Evolutionary conservation across 2,797 vertebrate species (phyloP), one percentile per base, ranked within the genome.

Genomic region (Hydrocynus forskahlii): DNA sequence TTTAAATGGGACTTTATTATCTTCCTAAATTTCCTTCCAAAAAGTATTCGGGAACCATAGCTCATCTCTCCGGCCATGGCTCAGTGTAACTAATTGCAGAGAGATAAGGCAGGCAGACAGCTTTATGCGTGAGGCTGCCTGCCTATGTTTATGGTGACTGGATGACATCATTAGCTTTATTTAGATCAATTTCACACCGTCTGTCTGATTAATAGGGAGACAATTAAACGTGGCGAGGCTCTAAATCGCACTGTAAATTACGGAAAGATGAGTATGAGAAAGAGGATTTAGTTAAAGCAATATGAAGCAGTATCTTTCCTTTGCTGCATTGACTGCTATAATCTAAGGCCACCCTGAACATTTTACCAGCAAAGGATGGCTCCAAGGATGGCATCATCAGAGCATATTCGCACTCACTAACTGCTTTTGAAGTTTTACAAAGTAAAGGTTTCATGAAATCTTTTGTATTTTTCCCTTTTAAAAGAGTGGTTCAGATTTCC

Each of bases 91-190:
- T 85, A 86, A 85, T 74, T 19, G 64, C 70, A 25, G 38, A 82
- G 87, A 66, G 84, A 91, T 86, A 83, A 35, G 71, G 59, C 21
- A n/a, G 55, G 87, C 74, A 87, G 87, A 78, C 76, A 50, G 83
- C 73, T 81, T 91, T 92, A 85, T 70, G 63, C 66, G 63, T 83
- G 87, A 91, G 91, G 85, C 1, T 21, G 90, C 82, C 52, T 80
- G 67, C 75, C 86, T 82, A 74, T 86, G 91, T 88, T 87, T 86
- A 90, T 84, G 86, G 76, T 82, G 84, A 80, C 66, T 23, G 83
- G 70, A 89, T 93, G 88, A 91, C 88, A 92, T 91, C 89, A 92
- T 91, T 86, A 87, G 81, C 89, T 88, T 87, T 86, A 81, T 75
- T 79, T 81, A 88, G 83, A 91, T 88, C 89, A 89, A 91, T 25